A percentile compares a stretch with the other conserved stretches of the same genome.
These are phyloP conservation scores for Lampropteryx suffumata DNA, from an alignment of 2,888 invertebrate species.

Conservation along the genomic window DNA sequence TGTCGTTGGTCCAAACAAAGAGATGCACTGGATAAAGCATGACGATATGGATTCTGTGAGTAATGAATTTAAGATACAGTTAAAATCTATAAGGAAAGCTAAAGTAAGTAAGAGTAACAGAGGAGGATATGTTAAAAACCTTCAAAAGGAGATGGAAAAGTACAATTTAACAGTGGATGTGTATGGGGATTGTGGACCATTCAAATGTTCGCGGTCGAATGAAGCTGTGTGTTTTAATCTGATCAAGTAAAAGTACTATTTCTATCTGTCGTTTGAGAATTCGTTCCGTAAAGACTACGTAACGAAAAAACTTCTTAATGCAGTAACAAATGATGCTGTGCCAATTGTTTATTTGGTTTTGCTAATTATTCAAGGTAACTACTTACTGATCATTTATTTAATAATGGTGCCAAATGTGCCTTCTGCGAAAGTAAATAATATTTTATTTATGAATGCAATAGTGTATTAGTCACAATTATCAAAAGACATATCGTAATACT, in stretches of 20 bases:
- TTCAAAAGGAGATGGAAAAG: slow-evolving; percentile 37
- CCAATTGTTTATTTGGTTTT: slow-evolving; percentile 86
- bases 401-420: neutral
- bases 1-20: slow-evolving; percentile 47
- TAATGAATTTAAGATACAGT: slow-evolving; percentile 36
- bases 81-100: slow-evolving; percentile 44
- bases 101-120: slow-evolving; percentile 48
- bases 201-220: slow-evolving; percentile 38
- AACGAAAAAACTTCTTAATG: slow-evolving; percentile 54
- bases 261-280: slow-evolving; percentile 61
- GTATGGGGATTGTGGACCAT: slow-evolving; percentile 50
- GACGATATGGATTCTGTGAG: slow-evolving; percentile 49
- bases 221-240: slow-evolving; percentile 38
- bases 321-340: slow-evolving; percentile 79
- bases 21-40: slow-evolving; percentile 50
- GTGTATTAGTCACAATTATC: too few relatives aligned
- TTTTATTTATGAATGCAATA: too few relatives aligned
- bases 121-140: slow-evolving; percentile 32
- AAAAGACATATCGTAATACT: too few relatives aligned
- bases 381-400: too few relatives aligned
- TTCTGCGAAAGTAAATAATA: too few relatives aligned
- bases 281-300: slow-evolving; percentile 30
- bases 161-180: slow-evolving; percentile 47
- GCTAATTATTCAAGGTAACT: slow-evolving; percentile 77
- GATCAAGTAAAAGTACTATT: slow-evolving; percentile 50